Percentiles rank a stretch among this genome's conserved stretches.
These are phyloP conservation scores for Cyaniris semiargus DNA, from an alignment of 2,888 invertebrate genomes.

Conservation along the genomic window DNA sequence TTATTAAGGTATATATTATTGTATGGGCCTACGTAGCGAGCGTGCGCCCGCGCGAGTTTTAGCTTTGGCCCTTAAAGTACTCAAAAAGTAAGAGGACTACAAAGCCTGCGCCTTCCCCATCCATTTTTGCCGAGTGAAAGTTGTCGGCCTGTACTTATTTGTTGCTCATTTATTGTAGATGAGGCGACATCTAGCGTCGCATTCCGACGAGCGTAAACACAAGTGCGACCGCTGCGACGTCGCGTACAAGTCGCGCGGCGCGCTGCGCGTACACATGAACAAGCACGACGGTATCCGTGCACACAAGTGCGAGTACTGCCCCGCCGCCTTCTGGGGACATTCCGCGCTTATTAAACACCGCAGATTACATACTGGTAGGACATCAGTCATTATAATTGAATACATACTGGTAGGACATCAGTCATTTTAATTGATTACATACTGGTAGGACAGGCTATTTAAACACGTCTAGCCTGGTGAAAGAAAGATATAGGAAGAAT, in stretches of 20 bases:
- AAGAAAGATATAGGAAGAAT: background rate
- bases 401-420: no score
- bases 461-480: no score
- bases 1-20: no score
- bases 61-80: no score
- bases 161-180: background rate
- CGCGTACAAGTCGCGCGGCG: background rate
- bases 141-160: no score
- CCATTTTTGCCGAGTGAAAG: no score
- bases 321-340: background rate
- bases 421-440: background rate
- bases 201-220: background rate
- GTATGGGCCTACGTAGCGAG: no score
- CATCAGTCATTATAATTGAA: background rate
- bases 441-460: no score
- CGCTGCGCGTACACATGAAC: background rate
- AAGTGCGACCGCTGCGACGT: conserved; percentile 8
- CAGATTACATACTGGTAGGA: conserved; percentile 2
- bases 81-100: no score
- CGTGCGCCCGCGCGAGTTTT: no score
- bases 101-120: no score
- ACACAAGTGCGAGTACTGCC: conserved; percentile 5
- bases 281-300: background rate
- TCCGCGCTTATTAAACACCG: background rate
- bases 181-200: background rate